Conservation (phyloP, 2,797 vertebrate genomes). For the Micromesistius poutassou region DNA sequence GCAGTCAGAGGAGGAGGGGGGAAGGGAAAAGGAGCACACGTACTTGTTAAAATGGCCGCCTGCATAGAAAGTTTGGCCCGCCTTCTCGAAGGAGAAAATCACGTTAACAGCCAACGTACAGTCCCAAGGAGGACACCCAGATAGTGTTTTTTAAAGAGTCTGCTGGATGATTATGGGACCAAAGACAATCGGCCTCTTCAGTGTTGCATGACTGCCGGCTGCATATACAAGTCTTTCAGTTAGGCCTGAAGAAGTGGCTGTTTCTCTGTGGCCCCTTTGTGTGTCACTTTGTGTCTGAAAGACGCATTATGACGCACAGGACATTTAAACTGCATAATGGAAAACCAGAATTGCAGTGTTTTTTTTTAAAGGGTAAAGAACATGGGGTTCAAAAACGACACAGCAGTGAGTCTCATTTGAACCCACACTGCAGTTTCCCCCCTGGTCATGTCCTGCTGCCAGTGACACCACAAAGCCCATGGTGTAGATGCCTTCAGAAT, state of each 20-base stretch:
- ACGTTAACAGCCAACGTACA: neutral
- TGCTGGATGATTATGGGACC: conserved; percentile 48
- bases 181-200: conserved; percentile 45
- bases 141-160: conserved; percentile 26
- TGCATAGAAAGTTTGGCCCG: conserved; percentile 15
- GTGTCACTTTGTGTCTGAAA: conserved; percentile 37
- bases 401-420: conserved; percentile 29
- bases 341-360: conserved; percentile 32
- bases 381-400: conserved; percentile 30
- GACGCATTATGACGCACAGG: conserved; percentile 42
- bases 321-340: conserved; percentile 24
- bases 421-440: conserved; percentile 46
- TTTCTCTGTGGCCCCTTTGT: conserved; percentile 51
- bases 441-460: conserved; percentile 26
- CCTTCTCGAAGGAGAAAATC: conserved; percentile 6
- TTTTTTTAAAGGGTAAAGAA: conserved; percentile 32
- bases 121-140: neutral
- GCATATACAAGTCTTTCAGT: conserved; percentile 40
- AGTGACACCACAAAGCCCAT: conserved; percentile 31
- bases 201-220: conserved; percentile 36
- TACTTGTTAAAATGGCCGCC: conserved; percentile 17
- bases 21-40: conserved; percentile 19
- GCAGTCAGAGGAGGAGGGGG: neutral
- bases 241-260: conserved; percentile 9
- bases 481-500: conserved; percentile 25